These are phyloP conservation scores for Phyllopteryx taeniolatus DNA, from an alignment of 2,113 vertebrate species.

Conservation along the genomic window DNA sequence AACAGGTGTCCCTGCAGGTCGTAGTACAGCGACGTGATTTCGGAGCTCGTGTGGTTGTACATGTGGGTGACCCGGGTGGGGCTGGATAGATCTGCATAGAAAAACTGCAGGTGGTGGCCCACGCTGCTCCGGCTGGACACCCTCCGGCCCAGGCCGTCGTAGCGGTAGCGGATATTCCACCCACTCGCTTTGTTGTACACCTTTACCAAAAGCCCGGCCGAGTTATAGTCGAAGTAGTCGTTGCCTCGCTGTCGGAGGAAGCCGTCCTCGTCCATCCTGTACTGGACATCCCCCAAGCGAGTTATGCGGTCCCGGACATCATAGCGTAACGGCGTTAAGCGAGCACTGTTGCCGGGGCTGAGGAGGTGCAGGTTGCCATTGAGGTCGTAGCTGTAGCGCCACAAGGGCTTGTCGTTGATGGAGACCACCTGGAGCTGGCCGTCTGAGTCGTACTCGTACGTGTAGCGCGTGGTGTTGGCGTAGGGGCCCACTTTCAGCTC, in stretches of 20 bases:
- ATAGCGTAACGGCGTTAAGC: conserved; percentile 91
- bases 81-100: conserved; percentile 92
- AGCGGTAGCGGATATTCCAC: conserved; percentile 92
- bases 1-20: conserved; percentile 97
- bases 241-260: conserved; percentile 92
- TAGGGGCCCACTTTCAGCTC: conserved; percentile 98
- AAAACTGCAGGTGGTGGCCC: conserved; percentile 93
- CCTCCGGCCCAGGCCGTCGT: conserved; percentile 90
- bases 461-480: conserved; percentile 94
- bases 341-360: conserved; percentile 91
- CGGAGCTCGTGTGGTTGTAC: conserved; percentile 97
- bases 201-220: conserved; percentile 85
- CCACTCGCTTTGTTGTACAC: conserved; percentile 87
- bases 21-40: conserved; percentile 96
- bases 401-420: conserved; percentile 93
- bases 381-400: conserved; percentile 97
- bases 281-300: conserved; percentile 89
- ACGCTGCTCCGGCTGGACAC: conserved; percentile 87
- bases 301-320: conserved; percentile 93
- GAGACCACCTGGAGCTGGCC: conserved; percentile 94
- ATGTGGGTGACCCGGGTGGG: conserved; percentile 95
- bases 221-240: conserved; percentile 94
- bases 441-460: conserved; percentile 92
- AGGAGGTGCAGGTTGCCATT: conserved; percentile 95
- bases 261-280: conserved; percentile 93